Evolutionary conservation across 2,797 vertebrate genomes (phyloP).

Genomic region (Anomalospiza imberbis): DNA sequence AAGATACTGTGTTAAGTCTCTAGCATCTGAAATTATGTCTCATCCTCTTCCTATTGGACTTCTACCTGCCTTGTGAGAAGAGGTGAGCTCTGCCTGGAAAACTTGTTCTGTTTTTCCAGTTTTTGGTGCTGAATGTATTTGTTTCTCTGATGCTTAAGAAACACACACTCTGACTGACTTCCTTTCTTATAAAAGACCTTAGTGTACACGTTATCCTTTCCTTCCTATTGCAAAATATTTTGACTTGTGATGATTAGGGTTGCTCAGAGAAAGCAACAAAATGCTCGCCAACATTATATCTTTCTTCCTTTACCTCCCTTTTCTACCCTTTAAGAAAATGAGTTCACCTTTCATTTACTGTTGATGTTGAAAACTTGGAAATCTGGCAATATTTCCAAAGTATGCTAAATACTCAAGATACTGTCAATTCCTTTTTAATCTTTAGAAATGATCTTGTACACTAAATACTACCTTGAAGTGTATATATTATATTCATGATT

Average conservation of each 20-base stretch:
- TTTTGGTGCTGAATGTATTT: constrained; percentile 22
- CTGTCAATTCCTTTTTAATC: background rate
- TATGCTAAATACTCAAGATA: background rate
- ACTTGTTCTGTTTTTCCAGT: background rate
- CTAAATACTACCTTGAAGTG: background rate
- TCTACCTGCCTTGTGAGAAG: background rate
- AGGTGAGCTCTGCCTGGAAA: background rate
- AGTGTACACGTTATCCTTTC: constrained; percentile 46
- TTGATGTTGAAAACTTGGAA: background rate
- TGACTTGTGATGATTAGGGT: constrained; percentile 25
- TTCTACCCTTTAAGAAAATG: background rate
- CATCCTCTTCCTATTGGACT: background rate
- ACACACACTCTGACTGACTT: constrained; percentile 42
- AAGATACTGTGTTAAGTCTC: background rate
- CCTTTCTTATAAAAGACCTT: constrained; percentile 41
- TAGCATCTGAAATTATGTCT: background rate
- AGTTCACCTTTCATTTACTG: background rate
- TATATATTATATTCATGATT: background rate
- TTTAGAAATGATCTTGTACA: background rate
- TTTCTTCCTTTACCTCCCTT: background rate
- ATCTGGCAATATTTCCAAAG: background rate
- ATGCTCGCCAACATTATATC: background rate
- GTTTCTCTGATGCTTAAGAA: constrained; percentile 37
- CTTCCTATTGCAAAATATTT: constrained; percentile 59
- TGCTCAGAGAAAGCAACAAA: constrained; percentile 11